Evolutionary conservation across 2,113 vertebrate species (phyloP), one percentile per base, ranked within the genome.

Genomic region (Callipepla squamata): DNA sequence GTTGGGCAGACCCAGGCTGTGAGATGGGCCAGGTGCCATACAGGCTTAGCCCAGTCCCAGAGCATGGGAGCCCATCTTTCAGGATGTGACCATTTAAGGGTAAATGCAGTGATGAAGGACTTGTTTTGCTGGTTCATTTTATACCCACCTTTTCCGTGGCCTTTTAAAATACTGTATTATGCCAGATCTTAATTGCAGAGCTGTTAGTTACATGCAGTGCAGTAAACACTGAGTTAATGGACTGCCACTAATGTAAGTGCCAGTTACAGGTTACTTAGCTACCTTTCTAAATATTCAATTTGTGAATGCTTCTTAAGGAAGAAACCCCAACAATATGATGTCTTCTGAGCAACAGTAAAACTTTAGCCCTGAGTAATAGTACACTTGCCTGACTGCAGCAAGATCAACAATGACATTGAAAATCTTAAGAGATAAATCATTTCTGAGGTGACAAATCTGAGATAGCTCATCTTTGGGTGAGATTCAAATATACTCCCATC

Each of bases 141-240:
- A 69, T 65, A 66, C 13, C n/a, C 53, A 57, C 21, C 25, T 28
- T 25, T 83, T 55, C 26, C 30, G 15, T 55, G 80, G 57, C 66
- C 74, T 92, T 84, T 75, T 69, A 50, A 85, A 93, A 87, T 61
- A 20, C 16, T 68, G 13, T 12, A 25, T 89, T 79, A 63, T 73
- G 62, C 74, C 77, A 89, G 77, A 86, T 73, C n/a, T 89, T 89
- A 95, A 93, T 87, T 92, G 83, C 73, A 84, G n/a, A 25, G 40
- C 65, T 81, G 61, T 72, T 88, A 93, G 94, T 80, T 95, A 44
- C 63, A 76, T 58, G 62, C 74, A 82, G 91, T 87, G 53, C 42
- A 45, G 66, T 82, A 81, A 95, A 85, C 38, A 45, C 30, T 23
- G 68, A 90, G 34, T 83, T 84, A 83, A 83, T 88, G 38, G 20